Base-by-base conservation (phyloP, 2,888 invertebrate genomes). In the Cryptus armator region DNA sequence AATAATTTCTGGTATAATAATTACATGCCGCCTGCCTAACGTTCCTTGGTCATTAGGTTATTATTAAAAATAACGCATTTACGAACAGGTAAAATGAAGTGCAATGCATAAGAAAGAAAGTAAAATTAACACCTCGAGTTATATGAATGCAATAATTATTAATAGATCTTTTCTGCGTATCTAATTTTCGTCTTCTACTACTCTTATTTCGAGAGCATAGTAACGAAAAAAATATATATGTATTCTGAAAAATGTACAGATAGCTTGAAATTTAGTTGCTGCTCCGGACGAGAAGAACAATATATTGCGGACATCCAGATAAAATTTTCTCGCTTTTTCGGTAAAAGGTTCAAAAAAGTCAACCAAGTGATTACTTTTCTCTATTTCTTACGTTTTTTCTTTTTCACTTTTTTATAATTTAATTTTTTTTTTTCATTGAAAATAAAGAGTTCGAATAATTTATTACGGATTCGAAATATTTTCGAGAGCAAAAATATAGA, bases 1-100 rank as follows among this genome's bases (percentile, higher is more conserved):
- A 81, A 84, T 77, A 51, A 10, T 75, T 83, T 75, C 75, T 68
- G 81, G 62, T 74, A 74, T n/a, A 44, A 77, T 77, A 77, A 84
- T 81, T 77, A 24, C 14, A 77, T 14, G 32, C 64, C 46, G 43
- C 2, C 51, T 51, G 29, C 7, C 3, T 19, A 48, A 16, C 24
- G 24, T 24, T 3, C 24, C 24, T 24, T 2, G n/a, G n/a, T 14
- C 9, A 32, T 53, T 64, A 3, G 43, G 56, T 44, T 66, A 64
- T 51, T 43, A 66, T 53, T 77, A 44, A 77, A 71, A 48, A 53
- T 48, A 77, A 72, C 53, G 10, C 16, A 32, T 37, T 19, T 32
- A 24, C 44, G 59, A n/a, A 59, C 29, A 29, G 24, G 59, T 19
- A 59, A 59, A 24, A 24, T 24, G 24, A 62, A 62, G 62, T 62